These are phyloP conservation scores for Xenotilapia caudafasciata DNA, from an alignment of 2,113 vertebrate species.

Conservation along the genomic window DNA sequence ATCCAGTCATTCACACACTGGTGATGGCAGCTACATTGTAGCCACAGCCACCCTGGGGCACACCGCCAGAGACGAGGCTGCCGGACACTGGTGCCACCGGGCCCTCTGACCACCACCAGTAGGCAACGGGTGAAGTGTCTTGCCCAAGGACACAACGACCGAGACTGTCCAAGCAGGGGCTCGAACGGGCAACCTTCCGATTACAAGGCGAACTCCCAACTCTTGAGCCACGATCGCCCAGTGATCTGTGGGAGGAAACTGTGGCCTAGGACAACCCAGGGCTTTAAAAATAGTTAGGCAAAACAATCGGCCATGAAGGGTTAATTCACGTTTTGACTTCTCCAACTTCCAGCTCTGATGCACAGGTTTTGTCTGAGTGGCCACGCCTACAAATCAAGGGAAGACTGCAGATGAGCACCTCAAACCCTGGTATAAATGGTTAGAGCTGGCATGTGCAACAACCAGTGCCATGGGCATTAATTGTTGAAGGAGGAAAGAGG, in stretches of 20 bases:
- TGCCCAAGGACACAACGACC: no score
- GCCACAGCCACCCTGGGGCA: no score
- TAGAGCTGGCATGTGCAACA: not conserved
- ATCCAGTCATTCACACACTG: no score
- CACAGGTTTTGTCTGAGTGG: not conserved
- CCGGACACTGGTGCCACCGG: no score
- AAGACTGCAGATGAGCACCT: not conserved
- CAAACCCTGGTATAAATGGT: not conserved
- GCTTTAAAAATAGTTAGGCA: not conserved
- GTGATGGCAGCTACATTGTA: no score
- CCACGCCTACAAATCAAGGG: fast-evolving
- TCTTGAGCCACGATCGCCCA: no score
- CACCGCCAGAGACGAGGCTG: no score
- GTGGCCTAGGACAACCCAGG: not conserved
- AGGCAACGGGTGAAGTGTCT: no score
- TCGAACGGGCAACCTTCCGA: no score
- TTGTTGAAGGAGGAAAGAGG: slow-evolving; percentile 10
- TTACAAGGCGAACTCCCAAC: no score
- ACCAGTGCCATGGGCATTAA: not conserved
- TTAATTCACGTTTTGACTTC: not conserved
- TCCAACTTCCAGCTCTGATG: not conserved
- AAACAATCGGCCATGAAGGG: fast-evolving
- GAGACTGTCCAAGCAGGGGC: no score
- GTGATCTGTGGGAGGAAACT: not conserved
- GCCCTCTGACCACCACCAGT: no score